Evolutionary conservation across 2,888 invertebrate species (phyloP).

Genomic region (Yponomeuta malinellus): DNA sequence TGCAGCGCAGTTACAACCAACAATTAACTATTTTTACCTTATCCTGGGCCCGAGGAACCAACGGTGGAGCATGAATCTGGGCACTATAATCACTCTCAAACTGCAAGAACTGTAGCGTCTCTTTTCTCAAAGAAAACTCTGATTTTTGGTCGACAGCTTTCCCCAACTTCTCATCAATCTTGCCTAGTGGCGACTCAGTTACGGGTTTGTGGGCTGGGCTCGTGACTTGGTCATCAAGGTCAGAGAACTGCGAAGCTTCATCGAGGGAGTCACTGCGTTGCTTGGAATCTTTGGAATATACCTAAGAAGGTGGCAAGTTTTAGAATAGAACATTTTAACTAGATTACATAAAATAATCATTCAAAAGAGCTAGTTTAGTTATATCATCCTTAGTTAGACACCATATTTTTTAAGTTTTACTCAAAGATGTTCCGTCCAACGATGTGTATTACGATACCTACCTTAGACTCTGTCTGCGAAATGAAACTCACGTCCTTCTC

Average conservation of each 20-base stretch:
- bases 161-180: constrained; percentile 32
- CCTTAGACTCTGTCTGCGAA: constrained; percentile 71
- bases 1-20: too few species aligned
- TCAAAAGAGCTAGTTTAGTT: too few species aligned
- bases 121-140: constrained; percentile 28
- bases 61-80: constrained; percentile 35
- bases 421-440: too few species aligned
- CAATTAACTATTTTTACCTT: constrained; percentile 38
- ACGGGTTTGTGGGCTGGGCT: constrained; percentile 54
- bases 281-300: constrained; percentile 64
- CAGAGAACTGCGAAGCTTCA: constrained; percentile 69
- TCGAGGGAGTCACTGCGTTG: constrained; percentile 69
- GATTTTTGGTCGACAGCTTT: constrained; percentile 23
- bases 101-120: constrained; percentile 53
- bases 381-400: too few species aligned
- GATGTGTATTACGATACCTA: constrained; percentile 24
- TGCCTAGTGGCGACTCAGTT: constrained; percentile 26
- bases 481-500: constrained; percentile 67
- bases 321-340: not conserved
- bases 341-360: too few species aligned
- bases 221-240: constrained; percentile 64
- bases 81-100: constrained; percentile 44
- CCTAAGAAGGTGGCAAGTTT: constrained; percentile 29
- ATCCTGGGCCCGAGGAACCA: constrained; percentile 37
- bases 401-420: too few species aligned